Evolutionary conservation across 2,797 vertebrate genomes (phyloP).

Genomic region (Microhierax caerulescens): DNA sequence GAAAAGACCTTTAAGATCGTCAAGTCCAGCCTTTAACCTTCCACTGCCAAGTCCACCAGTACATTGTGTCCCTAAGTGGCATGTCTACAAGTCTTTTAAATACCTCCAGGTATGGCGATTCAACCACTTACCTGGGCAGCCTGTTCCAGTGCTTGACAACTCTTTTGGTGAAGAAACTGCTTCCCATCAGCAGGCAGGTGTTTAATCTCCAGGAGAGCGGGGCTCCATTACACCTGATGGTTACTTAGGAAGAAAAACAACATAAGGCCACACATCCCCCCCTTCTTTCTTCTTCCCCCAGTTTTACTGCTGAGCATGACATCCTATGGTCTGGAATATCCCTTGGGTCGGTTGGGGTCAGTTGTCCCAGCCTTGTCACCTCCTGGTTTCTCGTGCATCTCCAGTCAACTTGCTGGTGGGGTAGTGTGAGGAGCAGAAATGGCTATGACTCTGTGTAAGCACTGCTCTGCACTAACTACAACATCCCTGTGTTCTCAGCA

Average conservation of each 20-base stretch:
- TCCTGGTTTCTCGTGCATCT: not conserved
- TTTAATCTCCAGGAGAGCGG: not conserved
- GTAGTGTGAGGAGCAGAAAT: not conserved
- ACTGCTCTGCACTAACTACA: not conserved
- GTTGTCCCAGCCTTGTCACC: not conserved
- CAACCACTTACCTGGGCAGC: too few species aligned
- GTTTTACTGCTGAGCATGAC: not conserved
- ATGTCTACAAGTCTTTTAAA: too few species aligned
- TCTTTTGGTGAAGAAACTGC: too few species aligned
- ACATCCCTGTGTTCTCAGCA: not conserved
- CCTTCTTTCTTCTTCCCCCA: not conserved
- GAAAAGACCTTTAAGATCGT: too few species aligned
- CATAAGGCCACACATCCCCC: rapidly evolving
- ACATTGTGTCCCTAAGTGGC: too few species aligned
- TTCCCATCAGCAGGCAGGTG: not conserved
- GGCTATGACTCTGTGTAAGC: not conserved
- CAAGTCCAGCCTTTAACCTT: too few species aligned
- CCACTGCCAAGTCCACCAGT: too few species aligned
- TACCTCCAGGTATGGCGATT: too few species aligned
- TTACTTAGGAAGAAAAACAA: not conserved
- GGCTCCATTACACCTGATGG: rapidly evolving
- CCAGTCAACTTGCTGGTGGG: not conserved
- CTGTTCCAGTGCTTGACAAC: too few species aligned
- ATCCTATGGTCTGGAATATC: not conserved
- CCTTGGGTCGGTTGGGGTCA: not conserved